Percentiles rank a stretch among this genome's conserved stretches.
Conservation (phyloP, 2,888 invertebrate genomes). For the Parelbella ahira region DNA sequence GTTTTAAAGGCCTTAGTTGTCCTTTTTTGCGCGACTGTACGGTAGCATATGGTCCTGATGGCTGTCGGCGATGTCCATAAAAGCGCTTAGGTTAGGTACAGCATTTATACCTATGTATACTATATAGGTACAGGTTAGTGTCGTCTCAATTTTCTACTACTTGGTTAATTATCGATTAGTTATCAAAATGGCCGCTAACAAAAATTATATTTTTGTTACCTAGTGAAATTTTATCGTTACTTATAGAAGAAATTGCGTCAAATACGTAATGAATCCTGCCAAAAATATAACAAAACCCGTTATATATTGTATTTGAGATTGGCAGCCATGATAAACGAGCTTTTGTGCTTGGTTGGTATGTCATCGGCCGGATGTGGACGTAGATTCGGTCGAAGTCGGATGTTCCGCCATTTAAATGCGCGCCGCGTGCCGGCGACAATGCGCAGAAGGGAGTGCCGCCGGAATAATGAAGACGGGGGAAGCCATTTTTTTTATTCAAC, state of each 20-base stretch:
- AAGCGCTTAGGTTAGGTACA: conserved; percentile 62
- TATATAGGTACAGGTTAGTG: too few species aligned
- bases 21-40: conserved; percentile 52
- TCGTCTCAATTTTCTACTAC: too few species aligned
- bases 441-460: conserved; percentile 35
- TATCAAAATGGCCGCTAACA: too few species aligned
- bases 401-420: conserved; percentile 69
- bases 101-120: too few species aligned
- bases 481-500: conserved; percentile 23
- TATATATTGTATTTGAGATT: conserved; percentile 22
- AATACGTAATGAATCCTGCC: too few species aligned
- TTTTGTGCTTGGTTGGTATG: conserved; percentile 32
- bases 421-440: conserved; percentile 45
- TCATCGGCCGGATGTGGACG: conserved; percentile 57
- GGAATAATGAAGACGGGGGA: conserved; percentile 36
- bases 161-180: too few species aligned
- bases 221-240: too few species aligned
- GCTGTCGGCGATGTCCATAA: conserved; percentile 65
- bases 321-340: conserved; percentile 29
- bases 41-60: conserved; percentile 64
- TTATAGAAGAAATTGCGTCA: too few species aligned
- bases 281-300: conserved; percentile 19
- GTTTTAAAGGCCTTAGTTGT: conserved; percentile 10
- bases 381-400: conserved; percentile 66
- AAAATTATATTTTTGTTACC: too few species aligned